A percentile compares a stretch with the other conserved stretches of the same genome.
These are phyloP conservation scores for Yponomeuta evonymella DNA, from an alignment of 2,888 invertebrate species.

Conservation along the genomic window DNA sequence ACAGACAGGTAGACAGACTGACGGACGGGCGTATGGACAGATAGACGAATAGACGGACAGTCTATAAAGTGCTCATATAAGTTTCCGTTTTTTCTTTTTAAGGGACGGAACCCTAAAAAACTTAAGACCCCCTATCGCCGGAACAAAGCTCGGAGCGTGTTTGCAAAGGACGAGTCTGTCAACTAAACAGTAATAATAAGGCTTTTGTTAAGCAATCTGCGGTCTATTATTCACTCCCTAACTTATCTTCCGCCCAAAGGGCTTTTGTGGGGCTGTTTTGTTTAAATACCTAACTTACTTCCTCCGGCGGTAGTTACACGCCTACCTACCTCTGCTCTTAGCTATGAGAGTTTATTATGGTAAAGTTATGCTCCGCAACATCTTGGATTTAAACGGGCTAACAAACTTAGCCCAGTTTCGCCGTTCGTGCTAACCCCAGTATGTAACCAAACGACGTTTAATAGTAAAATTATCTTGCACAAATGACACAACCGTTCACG, in stretches of 20 bases:
- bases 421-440: no score
- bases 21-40: no score
- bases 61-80: no score
- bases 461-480: no score
- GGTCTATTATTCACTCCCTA: constrained; percentile 40
- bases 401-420: not conserved
- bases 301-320: not conserved
- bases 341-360: not conserved
- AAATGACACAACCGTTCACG: no score
- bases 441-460: no score
- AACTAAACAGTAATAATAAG: constrained; percentile 33
- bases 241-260: constrained; percentile 35
- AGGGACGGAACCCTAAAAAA: not conserved
- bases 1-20: no score
- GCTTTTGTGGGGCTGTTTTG: constrained; percentile 31
- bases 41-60: no score
- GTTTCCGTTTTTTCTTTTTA: no score
- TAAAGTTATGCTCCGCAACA: no score
- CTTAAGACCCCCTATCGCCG: not conserved
- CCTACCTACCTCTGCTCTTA: not conserved
- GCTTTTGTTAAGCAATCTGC: constrained; percentile 44
- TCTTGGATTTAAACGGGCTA: no score
- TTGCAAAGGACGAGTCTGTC: constrained; percentile 7
- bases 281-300: constrained; percentile 29
- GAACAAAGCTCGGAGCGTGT: constrained; percentile 5